Evolutionary conservation across 1,140 invertebrate species (phyloP), one percentile per base, ranked within the genome.

Genomic region (Propsilocerus akamusi): DNA sequence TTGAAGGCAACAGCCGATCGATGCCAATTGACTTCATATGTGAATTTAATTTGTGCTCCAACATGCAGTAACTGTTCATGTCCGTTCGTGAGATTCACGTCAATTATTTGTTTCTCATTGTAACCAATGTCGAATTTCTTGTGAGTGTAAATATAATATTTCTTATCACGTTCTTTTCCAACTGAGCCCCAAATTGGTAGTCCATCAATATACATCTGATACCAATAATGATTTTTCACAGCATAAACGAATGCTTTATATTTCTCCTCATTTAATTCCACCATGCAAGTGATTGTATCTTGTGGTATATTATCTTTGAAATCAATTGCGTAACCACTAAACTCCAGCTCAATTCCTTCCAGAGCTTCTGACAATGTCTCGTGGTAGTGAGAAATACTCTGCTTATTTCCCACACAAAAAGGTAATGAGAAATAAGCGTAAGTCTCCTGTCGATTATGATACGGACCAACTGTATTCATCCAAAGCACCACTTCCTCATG

Each of bases 401-500:
- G 75, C 68, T 98, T 98, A 0, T 77, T 76, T n/a, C 95, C 95
- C 53, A 74, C 73, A 71, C 97, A 99, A 69, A 98, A 99, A 23
- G 95, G 96, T 54, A 99, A 69, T 8, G 94, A 97, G 71, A 87
- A 99, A 71, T 97, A 99, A 5, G 84, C 85, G 71, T 99, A 99
- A 1, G 95, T 99, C 68, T 99, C 97, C 72, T 99, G 96, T 49
- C 94, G 75, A 70, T 99, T 99, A 65, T 95, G 91, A 70, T 98
- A 98, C 11, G 96, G 96, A 1, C 96, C 96, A n/a, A 98, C 93
- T 26, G 96, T 99, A 63, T 98, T 99, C 92, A 99, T 97, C 96
- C 96, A 99, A 54, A 99, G 65, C n/a, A 99, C 93, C 37, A 99
- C 93, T 72, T 99, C 94, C 60, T 98, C 94, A 47, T 79, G 77